phyloP scores from a whole-genome alignment of 2,888 invertebrate genomes.

The Nephrocerus scutellatus region DNA sequence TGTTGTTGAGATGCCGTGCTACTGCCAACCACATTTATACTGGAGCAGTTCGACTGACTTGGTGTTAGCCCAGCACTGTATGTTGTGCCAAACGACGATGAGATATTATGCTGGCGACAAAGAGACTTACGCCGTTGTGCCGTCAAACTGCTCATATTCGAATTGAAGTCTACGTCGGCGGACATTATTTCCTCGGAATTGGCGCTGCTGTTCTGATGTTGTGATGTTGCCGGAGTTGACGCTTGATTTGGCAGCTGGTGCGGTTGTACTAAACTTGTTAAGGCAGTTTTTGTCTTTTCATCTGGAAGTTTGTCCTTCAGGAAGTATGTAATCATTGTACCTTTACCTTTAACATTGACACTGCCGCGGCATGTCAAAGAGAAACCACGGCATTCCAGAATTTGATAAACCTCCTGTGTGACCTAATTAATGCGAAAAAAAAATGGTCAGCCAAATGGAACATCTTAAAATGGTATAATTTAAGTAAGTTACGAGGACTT shows the following conservation, averaged over 20 bases:
- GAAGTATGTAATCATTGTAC: slow-evolving; percentile 88
- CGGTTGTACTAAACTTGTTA: slow-evolving; percentile 3
- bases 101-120: slow-evolving; percentile 46
- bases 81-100: slow-evolving; percentile 44
- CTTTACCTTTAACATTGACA: slow-evolving; percentile 90
- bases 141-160: slow-evolving; percentile 40
- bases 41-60: slow-evolving; percentile 42
- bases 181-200: slow-evolving; percentile 37
- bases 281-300: too few relatives aligned
- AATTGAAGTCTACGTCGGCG: slow-evolving; percentile 41
- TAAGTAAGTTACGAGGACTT: too few relatives aligned
- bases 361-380: slow-evolving; percentile 76
- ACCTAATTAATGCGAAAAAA: too few relatives aligned
- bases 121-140: slow-evolving; percentile 46
- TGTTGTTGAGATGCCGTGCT: slow-evolving; percentile 5
- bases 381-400: slow-evolving; percentile 70
- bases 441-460: too few relatives aligned
- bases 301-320: slow-evolving; percentile 37
- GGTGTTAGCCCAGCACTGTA: slow-evolving; percentile 41
- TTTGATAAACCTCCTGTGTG: slow-evolving; percentile 80
- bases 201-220: slow-evolving; percentile 29
- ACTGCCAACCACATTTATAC: slow-evolving; percentile 34
- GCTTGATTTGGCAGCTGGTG: slow-evolving; percentile 6
- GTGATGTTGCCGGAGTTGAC: slow-evolving; percentile 15
- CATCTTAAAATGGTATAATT: too few relatives aligned